Conservation (phyloP, 2,113 vertebrate species). For the Dunckerocampus dactyliophorus region DNA sequence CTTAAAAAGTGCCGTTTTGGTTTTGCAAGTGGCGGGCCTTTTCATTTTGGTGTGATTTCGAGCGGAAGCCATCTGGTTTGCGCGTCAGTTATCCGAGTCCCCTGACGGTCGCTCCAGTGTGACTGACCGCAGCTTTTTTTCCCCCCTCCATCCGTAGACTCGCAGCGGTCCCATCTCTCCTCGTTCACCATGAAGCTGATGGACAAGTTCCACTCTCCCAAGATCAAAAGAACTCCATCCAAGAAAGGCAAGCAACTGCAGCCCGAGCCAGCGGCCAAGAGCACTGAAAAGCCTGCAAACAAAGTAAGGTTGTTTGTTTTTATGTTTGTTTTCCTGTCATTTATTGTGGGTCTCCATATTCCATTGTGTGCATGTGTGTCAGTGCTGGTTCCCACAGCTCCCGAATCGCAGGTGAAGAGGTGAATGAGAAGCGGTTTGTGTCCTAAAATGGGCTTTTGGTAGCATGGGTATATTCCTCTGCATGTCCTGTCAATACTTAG, state of each 20-base stretch:
- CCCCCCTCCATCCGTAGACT: conserved; percentile 75
- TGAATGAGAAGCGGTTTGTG: conserved; percentile 36
- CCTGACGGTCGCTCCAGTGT: not conserved
- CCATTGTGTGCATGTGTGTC: conserved; percentile 45
- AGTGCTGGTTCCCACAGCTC: conserved; percentile 54
- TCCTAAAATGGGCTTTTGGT: conserved; percentile 47
- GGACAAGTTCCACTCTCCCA: conserved; percentile 98
- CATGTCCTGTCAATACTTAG: conserved; percentile 8
- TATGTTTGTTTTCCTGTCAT: conserved; percentile 38
- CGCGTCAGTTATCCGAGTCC: not conserved
- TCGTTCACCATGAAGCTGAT: conserved; percentile 98
- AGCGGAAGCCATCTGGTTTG: not conserved
- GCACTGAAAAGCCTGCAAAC: conserved; percentile 84
- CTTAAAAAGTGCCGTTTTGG: not conserved
- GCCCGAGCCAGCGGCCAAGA: conserved; percentile 82
- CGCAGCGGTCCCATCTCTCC: conserved; percentile 93
- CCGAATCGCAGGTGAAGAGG: conserved; percentile 48
- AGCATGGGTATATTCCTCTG: conserved; percentile 40
- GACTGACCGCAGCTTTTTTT: not conserved
- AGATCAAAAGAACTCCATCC: conserved; percentile 95
- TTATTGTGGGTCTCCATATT: conserved; percentile 15
- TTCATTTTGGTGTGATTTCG: not conserved
- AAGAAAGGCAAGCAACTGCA: conserved; percentile 92
- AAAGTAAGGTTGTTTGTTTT: conserved; percentile 79
- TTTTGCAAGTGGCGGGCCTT: not conserved